Evolutionary conservation across 2,888 invertebrate genomes (phyloP).

Genomic region (Lasioglossum oenotherae): DNA sequence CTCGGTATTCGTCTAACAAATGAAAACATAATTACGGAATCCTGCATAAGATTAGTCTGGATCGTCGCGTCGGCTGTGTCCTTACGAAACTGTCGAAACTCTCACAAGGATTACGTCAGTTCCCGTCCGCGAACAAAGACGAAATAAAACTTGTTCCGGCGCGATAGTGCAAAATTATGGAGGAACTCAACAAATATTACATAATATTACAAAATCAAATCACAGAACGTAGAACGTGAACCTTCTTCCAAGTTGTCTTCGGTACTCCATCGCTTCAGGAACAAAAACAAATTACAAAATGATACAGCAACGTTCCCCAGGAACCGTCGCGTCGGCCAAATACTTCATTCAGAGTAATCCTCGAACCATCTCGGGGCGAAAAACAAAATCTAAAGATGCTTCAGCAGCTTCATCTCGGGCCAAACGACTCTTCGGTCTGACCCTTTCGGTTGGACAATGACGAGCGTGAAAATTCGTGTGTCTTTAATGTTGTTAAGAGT

Average conservation of each 20-base stretch:
- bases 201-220: too few species aligned
- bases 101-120: neutral
- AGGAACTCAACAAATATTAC: neutral
- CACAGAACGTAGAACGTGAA: too few species aligned
- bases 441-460: conserved; percentile 37
- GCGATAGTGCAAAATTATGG: neutral
- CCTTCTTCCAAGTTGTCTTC: neutral
- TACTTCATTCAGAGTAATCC: too few species aligned
- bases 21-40: neutral
- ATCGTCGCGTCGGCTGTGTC: neutral
- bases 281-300: neutral
- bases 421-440: neutral
- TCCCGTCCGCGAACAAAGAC: neutral
- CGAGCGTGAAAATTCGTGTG: conserved; percentile 30
- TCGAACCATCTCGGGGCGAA: neutral
- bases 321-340: neutral
- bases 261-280: neutral
- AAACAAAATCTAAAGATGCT: neutral
- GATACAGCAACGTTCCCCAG: neutral
- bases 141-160: neutral
- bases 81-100: neutral
- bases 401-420: neutral
- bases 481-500: conserved; percentile 5
- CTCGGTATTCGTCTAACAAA: neutral
- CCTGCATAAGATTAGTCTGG: neutral